phyloP scores from a whole-genome alignment of 2,797 vertebrate species.

The Cuniculus paca region DNA sequence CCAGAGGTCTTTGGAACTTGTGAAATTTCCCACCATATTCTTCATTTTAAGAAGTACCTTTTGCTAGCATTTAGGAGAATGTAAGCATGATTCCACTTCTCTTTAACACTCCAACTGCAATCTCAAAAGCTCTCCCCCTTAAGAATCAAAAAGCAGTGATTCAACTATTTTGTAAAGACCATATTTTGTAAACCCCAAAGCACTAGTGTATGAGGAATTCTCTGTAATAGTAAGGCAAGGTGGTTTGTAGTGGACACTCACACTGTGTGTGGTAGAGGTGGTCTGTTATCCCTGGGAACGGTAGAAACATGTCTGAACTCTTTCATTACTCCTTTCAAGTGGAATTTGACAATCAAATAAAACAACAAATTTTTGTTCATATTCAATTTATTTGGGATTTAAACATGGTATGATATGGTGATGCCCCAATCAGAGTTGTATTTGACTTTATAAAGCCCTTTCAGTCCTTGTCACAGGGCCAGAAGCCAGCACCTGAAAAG shows the following conservation, averaged over 20 bases:
- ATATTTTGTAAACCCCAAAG: not conserved
- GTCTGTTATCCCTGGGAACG: no score
- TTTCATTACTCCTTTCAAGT: not conserved
- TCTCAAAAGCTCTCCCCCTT: not conserved
- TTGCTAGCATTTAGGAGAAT: not conserved
- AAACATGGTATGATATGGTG: conserved; percentile 4
- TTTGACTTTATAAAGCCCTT: conserved; percentile 55
- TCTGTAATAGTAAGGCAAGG: not conserved
- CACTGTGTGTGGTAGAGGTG: not conserved
- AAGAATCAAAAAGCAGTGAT: not conserved
- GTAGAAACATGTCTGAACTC: not conserved
- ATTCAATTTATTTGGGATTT: conserved; percentile 55
- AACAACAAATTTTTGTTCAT: conserved; percentile 16
- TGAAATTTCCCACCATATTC: not conserved
- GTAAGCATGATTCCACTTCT: not conserved
- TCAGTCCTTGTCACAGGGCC: conserved; percentile 13
- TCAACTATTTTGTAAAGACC: not conserved
- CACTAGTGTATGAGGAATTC: not conserved
- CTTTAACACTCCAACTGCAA: not conserved
- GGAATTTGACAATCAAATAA: conserved; percentile 54
- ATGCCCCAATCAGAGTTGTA: conserved; percentile 5
- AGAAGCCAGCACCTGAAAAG: conserved; percentile 54
- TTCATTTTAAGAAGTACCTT: not conserved
- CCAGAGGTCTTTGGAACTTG: not conserved
- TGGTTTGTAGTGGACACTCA: not conserved